Conservation (phyloP, 2,888 invertebrate species). For the Ophonus ardosiacus region DNA sequence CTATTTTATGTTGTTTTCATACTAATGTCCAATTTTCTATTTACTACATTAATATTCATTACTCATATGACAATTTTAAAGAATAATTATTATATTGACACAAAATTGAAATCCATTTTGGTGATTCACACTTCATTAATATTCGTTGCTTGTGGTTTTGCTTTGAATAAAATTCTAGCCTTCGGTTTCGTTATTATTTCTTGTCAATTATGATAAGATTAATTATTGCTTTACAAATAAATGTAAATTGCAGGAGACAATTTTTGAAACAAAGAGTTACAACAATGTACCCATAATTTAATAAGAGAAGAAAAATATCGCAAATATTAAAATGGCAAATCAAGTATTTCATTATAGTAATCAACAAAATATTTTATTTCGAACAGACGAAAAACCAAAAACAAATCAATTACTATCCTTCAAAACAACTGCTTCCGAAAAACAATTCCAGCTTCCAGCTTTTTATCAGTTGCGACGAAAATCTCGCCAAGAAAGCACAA, state of each 20-base stretch:
- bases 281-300: too few species aligned
- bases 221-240: background rate
- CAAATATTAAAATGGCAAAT: too few species aligned
- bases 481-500: background rate
- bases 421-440: background rate
- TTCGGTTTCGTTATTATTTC: background rate
- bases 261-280: too few species aligned
- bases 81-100: background rate
- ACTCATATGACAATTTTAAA: background rate
- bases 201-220: background rate
- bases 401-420: background rate
- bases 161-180: background rate
- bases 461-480: background rate
- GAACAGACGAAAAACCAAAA: background rate
- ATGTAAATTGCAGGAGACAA: background rate
- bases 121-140: background rate
- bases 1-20: background rate
- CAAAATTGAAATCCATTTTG: background rate
- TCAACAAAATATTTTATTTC: background rate
- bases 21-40: background rate
- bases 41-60: background rate
- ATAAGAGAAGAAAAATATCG: too few species aligned
- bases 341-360: background rate
- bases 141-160: background rate
- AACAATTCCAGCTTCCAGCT: background rate